phyloP scores from a whole-genome alignment of 2,888 invertebrate genomes.

The Hecatera dysodea region DNA sequence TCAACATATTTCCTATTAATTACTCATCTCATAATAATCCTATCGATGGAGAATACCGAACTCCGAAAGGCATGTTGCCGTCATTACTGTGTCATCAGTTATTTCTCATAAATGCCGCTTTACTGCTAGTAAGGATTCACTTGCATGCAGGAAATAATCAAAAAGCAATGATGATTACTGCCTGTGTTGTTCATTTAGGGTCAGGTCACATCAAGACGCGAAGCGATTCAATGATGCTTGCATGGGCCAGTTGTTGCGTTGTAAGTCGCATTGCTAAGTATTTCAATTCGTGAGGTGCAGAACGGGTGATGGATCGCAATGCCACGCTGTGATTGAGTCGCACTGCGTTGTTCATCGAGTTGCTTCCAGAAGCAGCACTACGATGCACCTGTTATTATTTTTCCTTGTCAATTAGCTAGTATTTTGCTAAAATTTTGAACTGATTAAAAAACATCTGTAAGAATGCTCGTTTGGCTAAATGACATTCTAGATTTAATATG shows the following conservation, averaged over 20 bases:
- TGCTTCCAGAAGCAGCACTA: not conserved
- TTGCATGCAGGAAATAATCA: constrained; percentile 64
- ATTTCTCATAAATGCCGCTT: constrained; percentile 57
- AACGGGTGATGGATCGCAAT: not conserved
- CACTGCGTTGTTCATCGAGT: not conserved
- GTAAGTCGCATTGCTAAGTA: too few relatives aligned
- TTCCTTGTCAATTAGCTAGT: too few relatives aligned
- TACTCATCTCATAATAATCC: constrained; percentile 44
- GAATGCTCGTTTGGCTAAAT: not conserved
- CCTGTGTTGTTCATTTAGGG: constrained; percentile 26
- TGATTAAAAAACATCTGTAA: too few relatives aligned
- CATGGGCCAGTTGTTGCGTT: not conserved
- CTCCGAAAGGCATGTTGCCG: constrained; percentile 54
- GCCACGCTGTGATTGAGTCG: not conserved
- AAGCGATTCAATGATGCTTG: not conserved
- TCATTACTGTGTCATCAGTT: constrained; percentile 61
- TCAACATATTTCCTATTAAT: constrained; percentile 53
- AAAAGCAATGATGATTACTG: constrained; percentile 57
- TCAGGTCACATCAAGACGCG: not conserved
- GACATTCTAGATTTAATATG: not conserved
- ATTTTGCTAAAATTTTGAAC: too few relatives aligned
- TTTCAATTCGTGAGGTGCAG: not conserved
- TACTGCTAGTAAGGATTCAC: constrained; percentile 56
- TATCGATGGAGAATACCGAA: constrained; percentile 50
- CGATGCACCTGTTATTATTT: too few relatives aligned